phyloP scores from a whole-genome alignment of 2,888 invertebrate species.

The Nephrocerus scutellatus region DNA sequence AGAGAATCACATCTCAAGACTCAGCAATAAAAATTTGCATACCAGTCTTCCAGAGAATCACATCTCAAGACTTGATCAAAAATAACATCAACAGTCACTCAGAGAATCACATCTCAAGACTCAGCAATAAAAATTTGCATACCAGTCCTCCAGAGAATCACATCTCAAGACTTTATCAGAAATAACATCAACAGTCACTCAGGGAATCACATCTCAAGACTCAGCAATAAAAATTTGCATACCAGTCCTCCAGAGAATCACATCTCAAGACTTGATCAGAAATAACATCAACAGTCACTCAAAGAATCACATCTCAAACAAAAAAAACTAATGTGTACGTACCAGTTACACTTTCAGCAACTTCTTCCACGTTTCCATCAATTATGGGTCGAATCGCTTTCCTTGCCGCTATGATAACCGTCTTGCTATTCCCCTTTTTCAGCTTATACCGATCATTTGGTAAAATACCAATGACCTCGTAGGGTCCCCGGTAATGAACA shows the following conservation, averaged over 20 bases:
- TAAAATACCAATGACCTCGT: constrained; percentile 3
- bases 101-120: neutral
- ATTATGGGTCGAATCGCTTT: constrained; percentile 4
- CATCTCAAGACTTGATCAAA: constrained; percentile 1
- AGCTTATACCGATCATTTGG: constrained; percentile 3
- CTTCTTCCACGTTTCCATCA: neutral
- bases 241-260: constrained; percentile 1
- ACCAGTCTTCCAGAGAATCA: too few species aligned
- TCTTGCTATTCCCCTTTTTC: neutral
- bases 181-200: too few species aligned
- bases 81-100: too few species aligned
- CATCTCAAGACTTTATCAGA: constrained; percentile 2
- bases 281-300: too few species aligned
- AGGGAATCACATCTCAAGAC: neutral
- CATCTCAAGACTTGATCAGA: neutral
- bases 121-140: too few species aligned
- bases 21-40: neutral
- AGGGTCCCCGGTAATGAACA: constrained; percentile 4
- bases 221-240: neutral
- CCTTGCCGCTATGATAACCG: constrained; percentile 4
- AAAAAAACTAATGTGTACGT: neutral
- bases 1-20: neutral
- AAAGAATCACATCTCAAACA: neutral
- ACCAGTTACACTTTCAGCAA: neutral
- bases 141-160: neutral